These are phyloP conservation scores for Branchinecta lindahli DNA, from an alignment of 1,140 invertebrate genomes.

Conservation along the genomic window DNA sequence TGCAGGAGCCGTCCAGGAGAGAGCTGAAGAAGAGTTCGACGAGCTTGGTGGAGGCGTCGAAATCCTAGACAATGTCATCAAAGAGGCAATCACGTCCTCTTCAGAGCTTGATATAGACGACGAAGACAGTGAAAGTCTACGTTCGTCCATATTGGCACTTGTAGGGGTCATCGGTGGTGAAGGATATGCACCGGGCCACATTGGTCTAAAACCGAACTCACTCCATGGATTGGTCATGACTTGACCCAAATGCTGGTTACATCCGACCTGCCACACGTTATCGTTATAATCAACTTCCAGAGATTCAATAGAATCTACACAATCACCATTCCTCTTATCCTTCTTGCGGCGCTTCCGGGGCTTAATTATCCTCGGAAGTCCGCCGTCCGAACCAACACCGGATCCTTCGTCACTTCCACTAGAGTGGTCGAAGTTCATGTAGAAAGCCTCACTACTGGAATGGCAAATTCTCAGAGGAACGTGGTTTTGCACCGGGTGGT, in stretches of 20 bases:
- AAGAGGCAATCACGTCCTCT: slow-evolving; percentile 23
- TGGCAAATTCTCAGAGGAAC: not conserved
- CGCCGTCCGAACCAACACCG: slow-evolving; percentile 51
- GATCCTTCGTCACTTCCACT: slow-evolving; percentile 50
- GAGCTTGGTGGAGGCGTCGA: not conserved
- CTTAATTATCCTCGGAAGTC: slow-evolving; percentile 69
- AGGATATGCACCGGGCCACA: not conserved
- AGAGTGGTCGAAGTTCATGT: not conserved
- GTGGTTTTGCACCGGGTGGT: not conserved
- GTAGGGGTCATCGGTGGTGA: not conserved
- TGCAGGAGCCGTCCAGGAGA: slow-evolving; percentile 11
- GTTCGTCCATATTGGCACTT: not conserved
- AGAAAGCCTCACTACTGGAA: slow-evolving; percentile 5
- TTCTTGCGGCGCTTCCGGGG: slow-evolving; percentile 74
- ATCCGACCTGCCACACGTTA: not conserved
- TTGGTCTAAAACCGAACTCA: not conserved
- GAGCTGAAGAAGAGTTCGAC: slow-evolving; percentile 14
- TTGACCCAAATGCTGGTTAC: not conserved
- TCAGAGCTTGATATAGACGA: slow-evolving; percentile 24
- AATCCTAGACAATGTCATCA: slow-evolving; percentile 21
- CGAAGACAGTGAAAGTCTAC: not conserved
- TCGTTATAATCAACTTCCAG: not conserved
- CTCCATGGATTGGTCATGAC: not conserved
- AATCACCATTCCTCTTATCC: slow-evolving; percentile 32
- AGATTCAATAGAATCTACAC: not conserved